Evolutionary conservation across 2,888 invertebrate species (phyloP).

Genomic region (Oscheius onirici): DNA sequence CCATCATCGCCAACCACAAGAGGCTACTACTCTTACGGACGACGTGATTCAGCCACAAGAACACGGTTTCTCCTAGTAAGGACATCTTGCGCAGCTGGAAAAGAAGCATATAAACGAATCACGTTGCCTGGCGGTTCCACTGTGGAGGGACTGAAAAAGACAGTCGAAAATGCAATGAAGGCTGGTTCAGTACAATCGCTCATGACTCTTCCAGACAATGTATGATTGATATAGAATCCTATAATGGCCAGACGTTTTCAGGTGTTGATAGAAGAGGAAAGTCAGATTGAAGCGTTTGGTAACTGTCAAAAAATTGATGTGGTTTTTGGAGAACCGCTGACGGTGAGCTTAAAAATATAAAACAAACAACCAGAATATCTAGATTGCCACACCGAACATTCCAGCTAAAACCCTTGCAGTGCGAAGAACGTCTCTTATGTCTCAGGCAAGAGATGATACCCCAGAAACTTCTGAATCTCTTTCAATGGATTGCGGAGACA

Average conservation of each 20-base stretch:
- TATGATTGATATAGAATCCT: neutral
- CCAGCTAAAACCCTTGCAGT: neutral
- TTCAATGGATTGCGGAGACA: no score
- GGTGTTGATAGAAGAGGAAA: slow-evolving; percentile 48
- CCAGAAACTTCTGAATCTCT: no score
- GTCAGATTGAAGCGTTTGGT: slow-evolving; percentile 51
- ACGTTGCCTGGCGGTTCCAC: slow-evolving; percentile 60
- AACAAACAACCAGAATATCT: neutral
- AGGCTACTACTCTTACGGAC: slow-evolving; percentile 54
- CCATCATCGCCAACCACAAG: slow-evolving; percentile 42
- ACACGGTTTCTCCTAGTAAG: slow-evolving; percentile 57
- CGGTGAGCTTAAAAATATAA: neutral
- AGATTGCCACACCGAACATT: neutral
- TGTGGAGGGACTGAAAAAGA: slow-evolving; percentile 52
- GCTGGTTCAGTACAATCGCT: slow-evolving; percentile 45
- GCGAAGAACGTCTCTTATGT: no score
- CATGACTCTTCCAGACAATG: slow-evolving; percentile 55
- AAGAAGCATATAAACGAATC: slow-evolving; percentile 60
- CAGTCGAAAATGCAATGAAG: slow-evolving; percentile 57
- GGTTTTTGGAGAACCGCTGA: slow-evolving; percentile 34
- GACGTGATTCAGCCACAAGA: slow-evolving; percentile 51
- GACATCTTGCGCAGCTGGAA: slow-evolving; percentile 55
- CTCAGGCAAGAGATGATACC: no score
- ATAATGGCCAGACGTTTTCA: slow-evolving; percentile 25
- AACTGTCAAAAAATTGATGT: slow-evolving; percentile 60